Conservation (phyloP, 2,797 vertebrate species). For the Glossophaga mutica region DNA sequence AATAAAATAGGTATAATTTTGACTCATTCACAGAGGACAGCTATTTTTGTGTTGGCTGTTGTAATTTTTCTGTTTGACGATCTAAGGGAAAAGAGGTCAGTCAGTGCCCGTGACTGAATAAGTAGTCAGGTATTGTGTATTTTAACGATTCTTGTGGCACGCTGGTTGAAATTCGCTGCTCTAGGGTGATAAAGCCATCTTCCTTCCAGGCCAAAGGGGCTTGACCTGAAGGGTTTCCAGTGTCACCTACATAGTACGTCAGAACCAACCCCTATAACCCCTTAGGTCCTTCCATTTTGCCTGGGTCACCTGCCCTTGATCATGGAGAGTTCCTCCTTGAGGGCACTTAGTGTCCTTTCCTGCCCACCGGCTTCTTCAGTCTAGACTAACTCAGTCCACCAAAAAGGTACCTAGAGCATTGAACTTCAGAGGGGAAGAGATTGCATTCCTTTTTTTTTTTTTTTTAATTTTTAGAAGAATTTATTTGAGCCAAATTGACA, state of each 20-base stretch:
- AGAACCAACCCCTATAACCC: fast-evolving
- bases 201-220: not conserved
- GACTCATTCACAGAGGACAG: not conserved
- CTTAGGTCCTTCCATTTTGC: not conserved
- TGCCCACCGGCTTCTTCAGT: not conserved
- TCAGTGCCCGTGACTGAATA: not conserved
- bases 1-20: not conserved
- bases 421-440: not conserved
- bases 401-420: not conserved
- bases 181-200: not conserved
- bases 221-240: not conserved
- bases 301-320: not conserved
- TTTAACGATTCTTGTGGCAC: not conserved
- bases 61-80: not conserved
- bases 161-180: not conserved
- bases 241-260: no score
- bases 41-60: not conserved
- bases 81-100: not conserved
- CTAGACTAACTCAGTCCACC: not conserved
- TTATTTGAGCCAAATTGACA: not conserved
- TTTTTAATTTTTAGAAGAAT: not conserved
- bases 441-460: not conserved
- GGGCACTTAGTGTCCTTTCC: not conserved
- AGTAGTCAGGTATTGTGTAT: not conserved
- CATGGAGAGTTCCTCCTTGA: not conserved